Conservation (phyloP, 2,888 invertebrate species). For the Macroteleia sp. region DNA sequence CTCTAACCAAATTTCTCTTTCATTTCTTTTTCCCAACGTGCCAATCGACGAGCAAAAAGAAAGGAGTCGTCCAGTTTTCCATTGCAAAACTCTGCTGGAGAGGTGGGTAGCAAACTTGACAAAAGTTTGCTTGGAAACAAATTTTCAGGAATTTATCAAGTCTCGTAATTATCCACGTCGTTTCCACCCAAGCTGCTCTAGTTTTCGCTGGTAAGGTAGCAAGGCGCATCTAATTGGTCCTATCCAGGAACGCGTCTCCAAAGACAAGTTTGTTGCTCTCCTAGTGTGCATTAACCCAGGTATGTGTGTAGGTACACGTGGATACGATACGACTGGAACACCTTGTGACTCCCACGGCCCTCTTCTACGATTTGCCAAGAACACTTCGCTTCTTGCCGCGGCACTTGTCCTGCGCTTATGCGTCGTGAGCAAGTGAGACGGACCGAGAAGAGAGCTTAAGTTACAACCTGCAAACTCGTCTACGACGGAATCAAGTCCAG, state of each 20-base stretch:
- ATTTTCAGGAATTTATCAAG: constrained; percentile 56
- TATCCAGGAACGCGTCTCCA: constrained; percentile 72
- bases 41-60: constrained; percentile 2
- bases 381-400: constrained; percentile 31
- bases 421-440: constrained; percentile 20
- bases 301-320: constrained; percentile 16
- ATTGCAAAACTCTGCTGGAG: too few species aligned
- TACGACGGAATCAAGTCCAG: constrained; percentile 66
- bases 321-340: constrained; percentile 21
- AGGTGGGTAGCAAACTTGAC: constrained; percentile 38
- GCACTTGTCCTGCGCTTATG: constrained; percentile 19
- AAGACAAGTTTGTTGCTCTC: constrained; percentile 69
- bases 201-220: constrained; percentile 54
- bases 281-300: constrained; percentile 4
- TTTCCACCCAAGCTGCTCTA: constrained; percentile 16
- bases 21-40: not conserved
- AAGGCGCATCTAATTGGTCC: constrained; percentile 78
- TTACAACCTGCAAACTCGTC: constrained; percentile 71
- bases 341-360: constrained; percentile 31
- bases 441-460: constrained; percentile 23
- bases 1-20: too few species aligned
- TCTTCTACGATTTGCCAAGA: constrained; percentile 35
- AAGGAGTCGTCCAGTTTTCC: not conserved
- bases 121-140: constrained; percentile 41
- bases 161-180: constrained; percentile 48